Evolutionary conservation across 53 echinoderm and acorn worm genomes (phyloP).

Genomic region (Echinometra lucunter): DNA sequence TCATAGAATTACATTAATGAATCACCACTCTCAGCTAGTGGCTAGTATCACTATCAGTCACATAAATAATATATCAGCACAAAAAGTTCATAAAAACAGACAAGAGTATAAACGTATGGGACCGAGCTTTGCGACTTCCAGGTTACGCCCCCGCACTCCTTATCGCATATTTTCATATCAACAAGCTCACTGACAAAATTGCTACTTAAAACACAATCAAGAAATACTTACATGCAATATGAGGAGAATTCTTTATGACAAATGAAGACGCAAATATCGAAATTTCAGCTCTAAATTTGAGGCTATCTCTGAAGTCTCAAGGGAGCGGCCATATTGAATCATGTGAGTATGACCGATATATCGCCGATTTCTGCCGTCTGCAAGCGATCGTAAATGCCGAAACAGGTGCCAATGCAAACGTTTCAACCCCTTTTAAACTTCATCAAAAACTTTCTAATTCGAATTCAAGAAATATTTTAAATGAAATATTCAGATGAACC

Average conservation of each 20-base stretch:
- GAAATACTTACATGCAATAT: conserved; percentile 37
- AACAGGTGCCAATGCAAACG: background rate
- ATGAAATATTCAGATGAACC: background rate
- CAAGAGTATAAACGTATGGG: conserved; percentile 41
- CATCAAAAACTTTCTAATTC: background rate
- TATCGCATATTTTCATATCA: background rate
- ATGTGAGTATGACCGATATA: conserved; percentile 58
- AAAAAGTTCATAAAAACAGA: background rate
- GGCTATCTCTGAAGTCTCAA: background rate
- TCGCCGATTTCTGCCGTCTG: background rate
- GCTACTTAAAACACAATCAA: background rate
- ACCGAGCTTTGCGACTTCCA: conserved; percentile 34
- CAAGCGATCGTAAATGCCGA: background rate
- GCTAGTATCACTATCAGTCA: too few relatives aligned
- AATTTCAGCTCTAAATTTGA: background rate
- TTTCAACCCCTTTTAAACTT: background rate
- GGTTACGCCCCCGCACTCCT: conserved; percentile 65
- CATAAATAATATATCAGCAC: background rate
- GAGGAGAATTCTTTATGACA: too few relatives aligned
- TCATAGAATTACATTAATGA: too few relatives aligned
- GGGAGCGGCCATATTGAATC: conserved; percentile 71
- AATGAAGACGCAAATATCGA: background rate
- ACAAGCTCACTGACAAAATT: background rate
- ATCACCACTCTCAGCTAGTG: too few relatives aligned
- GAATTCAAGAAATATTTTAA: background rate